Base-by-base conservation (phyloP, 2,888 invertebrate species). In the Perizoma affinitatum region DNA sequence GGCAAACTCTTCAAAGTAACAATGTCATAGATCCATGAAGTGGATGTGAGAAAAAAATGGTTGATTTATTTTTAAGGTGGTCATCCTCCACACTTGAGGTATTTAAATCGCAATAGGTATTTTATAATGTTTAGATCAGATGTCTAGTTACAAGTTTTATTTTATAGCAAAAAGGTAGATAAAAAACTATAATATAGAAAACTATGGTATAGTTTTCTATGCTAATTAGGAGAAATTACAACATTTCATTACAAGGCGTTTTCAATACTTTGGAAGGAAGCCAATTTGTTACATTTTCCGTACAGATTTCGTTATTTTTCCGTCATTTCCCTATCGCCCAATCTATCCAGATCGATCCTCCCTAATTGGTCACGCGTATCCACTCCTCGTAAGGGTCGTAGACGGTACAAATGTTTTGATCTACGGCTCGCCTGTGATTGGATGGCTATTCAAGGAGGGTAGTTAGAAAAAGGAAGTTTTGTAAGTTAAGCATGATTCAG, bases 361-460 rank as follows among this genome's bases (percentile, higher is more conserved):
- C 38, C 60, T 64, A 64, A 64, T 64, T 64, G 64, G 64, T 64
- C 64, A 64, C 64, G 64, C 52, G 60, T 61, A 48, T 43, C 60
- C 60, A 60, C 64, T 64, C 36, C 41, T 53, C 46, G 10, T 63
- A 52, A 66, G 65, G 44, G 54, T 57, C 42, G 41, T 65, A 56
- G 55, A 54, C n/a, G 55, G 53, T 57, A 61, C 67, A 61, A 69
- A 62, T 69, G 71, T 71, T 72, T 72, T 72, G 71, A 72, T 72
- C 66, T 68, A 65, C 54, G 35, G 51, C 54, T 53, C 38, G 43
- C 40, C 35, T 51, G 59, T 63, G 64, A 66, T 67, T 69, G 65
- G 62, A 62, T 54, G 65, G 8, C 36, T 52, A 50, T 45, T 63
- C 35, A 44, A 62, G 54, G 46, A 63, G 54, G 63, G 65, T 58